A percentile compares a stretch with the other conserved stretches of the same genome.
Evolutionary conservation across 23 tunicate genomes (phyloP).

Genomic region (Trididemnum nubilum): DNA sequence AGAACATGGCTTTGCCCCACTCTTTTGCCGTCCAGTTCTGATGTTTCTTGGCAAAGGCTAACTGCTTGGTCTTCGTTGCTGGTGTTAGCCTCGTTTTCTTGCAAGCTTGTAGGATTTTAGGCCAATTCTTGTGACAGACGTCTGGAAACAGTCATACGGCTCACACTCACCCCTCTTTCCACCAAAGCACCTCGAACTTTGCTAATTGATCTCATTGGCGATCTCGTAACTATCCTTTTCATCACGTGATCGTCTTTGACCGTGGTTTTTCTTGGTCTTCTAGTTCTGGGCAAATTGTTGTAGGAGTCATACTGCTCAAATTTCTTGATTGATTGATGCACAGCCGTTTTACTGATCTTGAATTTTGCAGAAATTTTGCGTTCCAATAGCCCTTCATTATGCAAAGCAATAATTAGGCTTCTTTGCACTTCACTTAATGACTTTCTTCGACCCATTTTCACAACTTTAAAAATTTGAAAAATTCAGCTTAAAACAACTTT

Average conservation of each 20-base stretch:
- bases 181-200: not conserved
- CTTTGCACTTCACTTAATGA: not conserved
- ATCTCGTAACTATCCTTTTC: conserved; percentile 3
- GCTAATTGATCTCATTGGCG: no score
- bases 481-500: no score
- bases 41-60: conserved; percentile 23
- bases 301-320: not conserved
- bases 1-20: conserved; percentile 26
- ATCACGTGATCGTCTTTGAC: conserved; percentile 3
- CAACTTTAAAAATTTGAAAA: no score
- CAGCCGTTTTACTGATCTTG: conserved; percentile 1
- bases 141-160: conserved; percentile 13
- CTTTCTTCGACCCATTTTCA: no score
- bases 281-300: not conserved
- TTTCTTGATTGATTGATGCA: conserved; percentile 9
- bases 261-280: conserved; percentile 25
- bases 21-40: conserved; percentile 11
- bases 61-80: conserved; percentile 15
- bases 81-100: conserved; percentile 29
- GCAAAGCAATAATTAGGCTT: not conserved
- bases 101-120: conserved; percentile 25
- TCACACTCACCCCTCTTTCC: not conserved
- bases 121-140: not conserved
- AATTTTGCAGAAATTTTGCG: not conserved
- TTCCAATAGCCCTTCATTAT: not conserved